Conservation (phyloP, 1,140 invertebrate genomes). For the Globodera ellingtonae region DNA sequence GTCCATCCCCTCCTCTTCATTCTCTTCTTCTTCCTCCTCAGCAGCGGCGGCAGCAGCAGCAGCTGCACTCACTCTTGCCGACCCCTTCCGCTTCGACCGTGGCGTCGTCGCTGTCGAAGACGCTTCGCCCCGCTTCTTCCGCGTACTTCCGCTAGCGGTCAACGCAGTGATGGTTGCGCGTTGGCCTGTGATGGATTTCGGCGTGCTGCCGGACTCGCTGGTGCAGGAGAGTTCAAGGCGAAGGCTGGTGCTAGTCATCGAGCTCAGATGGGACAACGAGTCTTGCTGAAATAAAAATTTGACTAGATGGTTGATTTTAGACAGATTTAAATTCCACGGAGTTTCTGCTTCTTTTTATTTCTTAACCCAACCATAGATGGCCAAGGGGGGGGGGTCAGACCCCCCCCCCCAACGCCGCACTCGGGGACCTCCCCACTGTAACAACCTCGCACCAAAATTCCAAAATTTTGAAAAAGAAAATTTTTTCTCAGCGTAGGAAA, state of each 20-base stretch:
- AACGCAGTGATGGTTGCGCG: not conserved
- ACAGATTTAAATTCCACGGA: not conserved
- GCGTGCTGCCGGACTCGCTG: not conserved
- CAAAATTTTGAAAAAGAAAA: no score
- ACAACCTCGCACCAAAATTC: no score
- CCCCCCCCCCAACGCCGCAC: no score
- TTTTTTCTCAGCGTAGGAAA: no score
- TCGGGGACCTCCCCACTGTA: no score
- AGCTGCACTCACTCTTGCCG: not conserved
- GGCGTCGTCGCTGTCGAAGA: not conserved
- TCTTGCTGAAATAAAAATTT: not conserved
- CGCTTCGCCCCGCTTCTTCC: not conserved
- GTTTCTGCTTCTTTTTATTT: no score
- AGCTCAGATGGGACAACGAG: constrained; percentile 1
- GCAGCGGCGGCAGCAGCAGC: not conserved
- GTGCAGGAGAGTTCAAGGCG: not conserved
- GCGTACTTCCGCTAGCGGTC: no score
- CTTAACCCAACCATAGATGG: no score
- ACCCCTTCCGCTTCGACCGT: not conserved
- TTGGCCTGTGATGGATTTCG: not conserved
- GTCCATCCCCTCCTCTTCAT: not conserved
- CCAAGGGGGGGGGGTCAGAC: no score
- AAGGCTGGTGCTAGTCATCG: not conserved
- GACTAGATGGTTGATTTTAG: not conserved
- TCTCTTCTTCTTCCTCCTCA: not conserved